These are phyloP conservation scores for Pteromalus puparum DNA, from an alignment of 1,140 invertebrate species.

Conservation along the genomic window DNA sequence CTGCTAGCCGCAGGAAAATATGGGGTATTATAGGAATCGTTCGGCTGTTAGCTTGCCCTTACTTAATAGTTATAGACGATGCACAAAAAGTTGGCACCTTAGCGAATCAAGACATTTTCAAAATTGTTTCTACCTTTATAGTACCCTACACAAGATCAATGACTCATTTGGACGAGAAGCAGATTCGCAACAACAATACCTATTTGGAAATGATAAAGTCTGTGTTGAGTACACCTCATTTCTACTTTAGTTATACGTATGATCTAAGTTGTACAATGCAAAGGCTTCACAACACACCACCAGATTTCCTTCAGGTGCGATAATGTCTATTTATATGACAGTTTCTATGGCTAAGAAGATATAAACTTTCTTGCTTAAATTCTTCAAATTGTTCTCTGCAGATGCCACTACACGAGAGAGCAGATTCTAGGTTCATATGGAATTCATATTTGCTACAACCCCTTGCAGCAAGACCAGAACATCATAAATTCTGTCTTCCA, in stretches of 20 bases:
- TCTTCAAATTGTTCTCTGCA: constrained; percentile 55
- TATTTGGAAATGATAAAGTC: constrained; percentile 90
- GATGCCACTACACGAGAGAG: constrained; percentile 83
- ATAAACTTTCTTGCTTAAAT: background rate
- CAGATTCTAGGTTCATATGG: constrained; percentile 95
- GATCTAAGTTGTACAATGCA: constrained; percentile 96
- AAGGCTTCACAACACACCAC: constrained; percentile 89
- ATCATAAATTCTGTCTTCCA: constrained; percentile 89
- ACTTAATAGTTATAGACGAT: constrained; percentile 93
- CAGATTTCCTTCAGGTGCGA: constrained; percentile 85
- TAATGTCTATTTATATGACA: background rate
- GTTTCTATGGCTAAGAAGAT: background rate
- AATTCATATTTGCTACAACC: constrained; percentile 88
- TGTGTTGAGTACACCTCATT: constrained; percentile 86
- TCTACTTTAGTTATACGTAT: constrained; percentile 95
- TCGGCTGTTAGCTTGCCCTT: constrained; percentile 88
- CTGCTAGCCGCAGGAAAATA: constrained; percentile 83
- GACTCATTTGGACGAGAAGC: constrained; percentile 88
- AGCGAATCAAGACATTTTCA: constrained; percentile 90
- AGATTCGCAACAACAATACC: constrained; percentile 85
- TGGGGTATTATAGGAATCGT: constrained; percentile 94
- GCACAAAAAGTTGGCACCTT: constrained; percentile 90
- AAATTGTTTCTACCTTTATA: constrained; percentile 88
- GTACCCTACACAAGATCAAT: constrained; percentile 90
- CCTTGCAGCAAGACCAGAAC: constrained; percentile 80